Conservation (phyloP, 2,888 invertebrate genomes). For the Lasioglossum villosulum region DNA sequence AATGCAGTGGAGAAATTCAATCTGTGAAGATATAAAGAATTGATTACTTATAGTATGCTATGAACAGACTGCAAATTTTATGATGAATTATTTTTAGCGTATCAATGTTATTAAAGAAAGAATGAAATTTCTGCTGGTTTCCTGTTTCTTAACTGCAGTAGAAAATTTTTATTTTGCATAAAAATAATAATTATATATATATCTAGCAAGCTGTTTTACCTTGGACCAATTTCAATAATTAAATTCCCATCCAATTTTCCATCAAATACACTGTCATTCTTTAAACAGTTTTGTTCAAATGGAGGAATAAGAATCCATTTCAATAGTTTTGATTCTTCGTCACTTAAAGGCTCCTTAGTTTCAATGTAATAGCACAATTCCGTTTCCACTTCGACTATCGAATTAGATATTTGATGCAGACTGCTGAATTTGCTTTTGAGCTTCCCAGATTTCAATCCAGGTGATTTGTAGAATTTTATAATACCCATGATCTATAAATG, state of each 20-base stretch:
- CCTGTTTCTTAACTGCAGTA: no score
- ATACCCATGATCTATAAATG: conserved; percentile 85
- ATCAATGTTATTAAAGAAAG: no score
- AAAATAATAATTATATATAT: conserved; percentile 12
- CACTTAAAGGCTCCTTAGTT: conserved; percentile 85
- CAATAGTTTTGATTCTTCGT: conserved; percentile 88
- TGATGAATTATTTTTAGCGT: no score
- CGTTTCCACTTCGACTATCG: conserved; percentile 86
- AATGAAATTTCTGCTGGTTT: background rate
- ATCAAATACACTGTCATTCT: conserved; percentile 85
- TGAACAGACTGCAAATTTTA: background rate
- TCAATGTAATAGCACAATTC: conserved; percentile 93
- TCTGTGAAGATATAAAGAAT: conserved; percentile 83
- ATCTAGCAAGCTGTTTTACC: conserved; percentile 85
- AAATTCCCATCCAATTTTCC: conserved; percentile 79
- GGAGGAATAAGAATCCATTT: conserved; percentile 93
- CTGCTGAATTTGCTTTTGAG: conserved; percentile 72
- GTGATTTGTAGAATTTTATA: conserved; percentile 87
- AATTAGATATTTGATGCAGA: conserved; percentile 67
- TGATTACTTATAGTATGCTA: conserved; percentile 12
- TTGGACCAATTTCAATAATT: conserved; percentile 95
- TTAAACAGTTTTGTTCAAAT: conserved; percentile 87
- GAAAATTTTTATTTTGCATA: background rate
- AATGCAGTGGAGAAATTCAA: conserved; percentile 98
- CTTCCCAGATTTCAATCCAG: conserved; percentile 82